phyloP scores from a whole-genome alignment of 2,113 vertebrate species.

The Prunella fulvescens region DNA sequence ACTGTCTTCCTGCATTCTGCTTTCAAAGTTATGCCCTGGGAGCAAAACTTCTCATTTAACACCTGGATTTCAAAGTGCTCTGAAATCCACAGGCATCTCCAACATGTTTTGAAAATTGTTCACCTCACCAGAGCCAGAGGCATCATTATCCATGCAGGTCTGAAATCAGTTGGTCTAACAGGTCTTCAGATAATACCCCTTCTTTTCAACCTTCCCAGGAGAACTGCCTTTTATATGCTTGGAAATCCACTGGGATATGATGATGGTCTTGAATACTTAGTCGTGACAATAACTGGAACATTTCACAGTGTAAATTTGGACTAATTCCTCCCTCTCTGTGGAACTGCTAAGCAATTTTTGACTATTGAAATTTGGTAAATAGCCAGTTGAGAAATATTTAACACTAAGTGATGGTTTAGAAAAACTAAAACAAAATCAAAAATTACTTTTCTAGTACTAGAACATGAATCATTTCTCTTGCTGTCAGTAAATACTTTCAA shows the following conservation, averaged over 20 bases:
- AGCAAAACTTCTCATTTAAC: conserved; percentile 47
- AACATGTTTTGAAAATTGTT: conserved; percentile 38
- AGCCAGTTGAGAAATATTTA: background rate
- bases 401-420: background rate
- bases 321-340: background rate
- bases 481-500: background rate
- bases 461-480: background rate
- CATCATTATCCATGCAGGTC: conserved; percentile 2
- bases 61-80: conserved; percentile 45
- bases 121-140: conserved; percentile 2
- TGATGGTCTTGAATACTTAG: background rate
- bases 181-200: background rate
- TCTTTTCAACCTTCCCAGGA: background rate
- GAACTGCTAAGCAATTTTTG: background rate
- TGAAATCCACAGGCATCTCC: conserved; percentile 55
- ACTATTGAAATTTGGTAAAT: background rate
- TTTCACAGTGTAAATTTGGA: background rate
- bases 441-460: background rate
- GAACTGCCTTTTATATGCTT: background rate
- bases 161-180: conserved; percentile 8
- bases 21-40: conserved; percentile 60
- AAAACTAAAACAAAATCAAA: background rate
- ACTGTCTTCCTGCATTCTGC: conserved; percentile 19
- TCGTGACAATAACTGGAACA: background rate
- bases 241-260: background rate